Conservation (phyloP, 2,888 invertebrate species). For the Selenia dentaria region DNA sequence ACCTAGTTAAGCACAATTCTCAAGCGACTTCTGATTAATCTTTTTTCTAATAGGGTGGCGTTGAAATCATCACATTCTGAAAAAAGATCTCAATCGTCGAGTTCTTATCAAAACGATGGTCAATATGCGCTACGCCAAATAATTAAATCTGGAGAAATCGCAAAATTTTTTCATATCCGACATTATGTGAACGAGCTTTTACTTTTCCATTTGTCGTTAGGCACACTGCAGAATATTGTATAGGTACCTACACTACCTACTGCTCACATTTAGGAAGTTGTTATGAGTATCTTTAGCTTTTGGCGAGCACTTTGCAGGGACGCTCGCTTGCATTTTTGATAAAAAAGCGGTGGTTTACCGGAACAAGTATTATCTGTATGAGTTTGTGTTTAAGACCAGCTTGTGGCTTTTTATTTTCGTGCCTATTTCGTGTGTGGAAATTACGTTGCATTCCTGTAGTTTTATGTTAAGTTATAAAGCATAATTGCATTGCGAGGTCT, state of each 20-base stretch:
- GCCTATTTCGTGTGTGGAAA: not conserved
- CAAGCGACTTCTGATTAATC: no score
- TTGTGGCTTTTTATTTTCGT: not conserved
- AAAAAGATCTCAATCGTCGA: no score
- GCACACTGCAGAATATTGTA: slow-evolving; percentile 21
- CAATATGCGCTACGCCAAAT: no score
- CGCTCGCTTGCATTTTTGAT: slow-evolving; percentile 5
- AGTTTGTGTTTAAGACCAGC: no score
- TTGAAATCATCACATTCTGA: no score
- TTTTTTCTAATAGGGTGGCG: no score
- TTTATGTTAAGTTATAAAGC: not conserved
- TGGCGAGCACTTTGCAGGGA: slow-evolving; percentile 5
- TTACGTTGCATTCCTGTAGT: not conserved
- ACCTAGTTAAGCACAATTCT: no score
- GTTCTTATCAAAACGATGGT: no score
- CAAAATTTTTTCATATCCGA: not conserved
- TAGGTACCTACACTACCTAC: no score
- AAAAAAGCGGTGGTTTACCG: slow-evolving; percentile 7
- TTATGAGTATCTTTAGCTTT: slow-evolving; percentile 14
- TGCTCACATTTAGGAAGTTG: slow-evolving; percentile 24
- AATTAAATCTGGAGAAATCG: not conserved
- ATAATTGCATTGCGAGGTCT: not conserved
- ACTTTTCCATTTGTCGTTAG: slow-evolving; percentile 13
- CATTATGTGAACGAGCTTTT: not conserved
- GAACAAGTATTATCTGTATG: slow-evolving; percentile 8